Base-by-base conservation (phyloP, 2,113 vertebrate genomes). In the Chaetodon trifascialis region DNA sequence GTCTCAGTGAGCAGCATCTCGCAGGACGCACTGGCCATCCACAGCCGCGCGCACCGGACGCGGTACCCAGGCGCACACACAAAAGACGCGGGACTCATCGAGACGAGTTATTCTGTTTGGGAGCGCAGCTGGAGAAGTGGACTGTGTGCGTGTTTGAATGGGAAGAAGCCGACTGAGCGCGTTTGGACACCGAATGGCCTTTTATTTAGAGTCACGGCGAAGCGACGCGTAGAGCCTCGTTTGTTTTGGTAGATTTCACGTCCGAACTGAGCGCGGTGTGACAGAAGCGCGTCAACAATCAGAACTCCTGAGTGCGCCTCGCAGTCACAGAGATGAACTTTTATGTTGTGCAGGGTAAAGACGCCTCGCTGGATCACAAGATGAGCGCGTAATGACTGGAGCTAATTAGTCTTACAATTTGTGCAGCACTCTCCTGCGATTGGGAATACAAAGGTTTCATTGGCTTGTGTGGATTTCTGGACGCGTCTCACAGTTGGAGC, bases 1-100 rank as follows among this genome's bases (percentile, higher is more conserved):
- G 76, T 91, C 85, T 80, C 21, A 52, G 58, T 52, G 65, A 81
- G 90, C 83, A 86, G 89, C 90, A 85, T 90, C 84, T 87, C 64
- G 34, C 80, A 46, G 69, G 62, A 85, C 88, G 77, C 87, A 81
- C 71, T 56, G 73, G 44, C 72, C 69, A 83, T 82, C 59, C 36
- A 76, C 68, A 82, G 7, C 71, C 25, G 73, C 62, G 76, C 84
- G 76, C 78, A 66, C 38, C 58, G 80, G 69, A 85, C 77, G 56
- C 79, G 62, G 78, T 58, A 79, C 76, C 76, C 73, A 71, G 42
- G 67, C 40, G 52, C 54, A 9, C 36, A 52, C 47, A 82, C 47
- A 66, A 77, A 79, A 79, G 70, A 70, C 69, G 52, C 83, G 36
- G 84, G 72, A 83, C 78, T 66, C 9, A 59, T 42, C 69, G 67